These are phyloP conservation scores for Papilio machaon DNA, from an alignment of 1,140 invertebrate species.

Conservation along the genomic window DNA sequence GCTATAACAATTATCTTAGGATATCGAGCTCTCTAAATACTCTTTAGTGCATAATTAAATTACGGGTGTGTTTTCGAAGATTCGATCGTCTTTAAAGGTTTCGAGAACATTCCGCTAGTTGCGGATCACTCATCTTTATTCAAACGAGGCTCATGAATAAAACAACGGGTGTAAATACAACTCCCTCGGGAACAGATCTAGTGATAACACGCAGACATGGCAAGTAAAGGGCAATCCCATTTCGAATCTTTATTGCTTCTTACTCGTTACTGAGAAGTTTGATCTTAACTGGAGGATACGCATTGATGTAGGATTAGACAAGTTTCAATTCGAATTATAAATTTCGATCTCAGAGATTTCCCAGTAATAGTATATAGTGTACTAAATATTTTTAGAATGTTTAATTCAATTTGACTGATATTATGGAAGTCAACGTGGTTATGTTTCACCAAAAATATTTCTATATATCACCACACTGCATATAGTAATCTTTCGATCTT, in stretches of 20 bases:
- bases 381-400: too few species aligned
- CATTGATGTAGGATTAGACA: slow-evolving; percentile 64
- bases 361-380: not conserved
- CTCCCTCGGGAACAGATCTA: slow-evolving; percentile 60
- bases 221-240: slow-evolving; percentile 66
- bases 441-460: too few species aligned
- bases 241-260: slow-evolving; percentile 66
- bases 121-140: slow-evolving; percentile 72
- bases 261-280: slow-evolving; percentile 56
- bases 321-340: slow-evolving; percentile 62
- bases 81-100: slow-evolving; percentile 47
- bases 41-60: not conserved
- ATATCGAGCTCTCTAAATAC: not conserved
- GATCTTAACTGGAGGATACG: slow-evolving; percentile 61
- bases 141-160: slow-evolving; percentile 74
- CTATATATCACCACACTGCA: too few species aligned
- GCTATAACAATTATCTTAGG: not conserved
- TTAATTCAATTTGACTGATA: too few species aligned
- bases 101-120: slow-evolving; percentile 53
- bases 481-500: too few species aligned
- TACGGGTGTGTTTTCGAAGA: slow-evolving; percentile 9
- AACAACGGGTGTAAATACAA: slow-evolving; percentile 70
- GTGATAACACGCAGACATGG: slow-evolving; percentile 65
- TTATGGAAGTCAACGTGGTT: too few species aligned
- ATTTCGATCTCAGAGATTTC: slow-evolving; percentile 32